Evolutionary conservation across 2,113 vertebrate species (phyloP).

Genomic region (Phaethon lepturus): DNA sequence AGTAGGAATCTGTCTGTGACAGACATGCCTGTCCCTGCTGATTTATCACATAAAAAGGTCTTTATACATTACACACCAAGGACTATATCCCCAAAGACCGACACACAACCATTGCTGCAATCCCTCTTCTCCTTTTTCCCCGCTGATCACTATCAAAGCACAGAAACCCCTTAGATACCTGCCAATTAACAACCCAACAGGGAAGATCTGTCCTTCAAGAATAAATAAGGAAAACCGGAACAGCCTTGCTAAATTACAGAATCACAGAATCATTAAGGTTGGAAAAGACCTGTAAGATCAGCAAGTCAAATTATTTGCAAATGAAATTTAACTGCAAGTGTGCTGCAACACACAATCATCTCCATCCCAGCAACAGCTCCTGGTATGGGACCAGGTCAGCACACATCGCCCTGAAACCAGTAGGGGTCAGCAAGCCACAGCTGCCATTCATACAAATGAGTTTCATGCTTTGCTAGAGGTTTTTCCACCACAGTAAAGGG

Average conservation of each 20-base stretch:
- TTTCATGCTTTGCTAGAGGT: neutral
- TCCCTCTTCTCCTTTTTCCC: neutral
- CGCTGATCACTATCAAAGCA: constrained; percentile 6
- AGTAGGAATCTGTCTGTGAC: neutral
- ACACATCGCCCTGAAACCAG: neutral
- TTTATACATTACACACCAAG: neutral
- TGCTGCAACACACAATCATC: neutral
- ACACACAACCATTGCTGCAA: neutral
- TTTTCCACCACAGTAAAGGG: neutral
- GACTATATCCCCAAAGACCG: neutral
- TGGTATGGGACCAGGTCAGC: neutral
- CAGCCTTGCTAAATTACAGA: neutral
- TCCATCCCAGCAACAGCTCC: neutral
- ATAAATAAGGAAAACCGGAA: neutral
- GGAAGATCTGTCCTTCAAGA: neutral
- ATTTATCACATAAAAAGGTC: neutral
- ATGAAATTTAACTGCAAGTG: neutral
- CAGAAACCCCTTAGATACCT: neutral
- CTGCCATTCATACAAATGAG: neutral
- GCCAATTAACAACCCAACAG: neutral
- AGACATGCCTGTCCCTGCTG: neutral
- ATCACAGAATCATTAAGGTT: no score
- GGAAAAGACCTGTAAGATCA: no score
- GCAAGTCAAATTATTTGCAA: neutral
- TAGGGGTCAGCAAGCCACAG: neutral